These are phyloP conservation scores for Plemyria rubiginata DNA, from an alignment of 2,888 invertebrate genomes.

Conservation along the genomic window DNA sequence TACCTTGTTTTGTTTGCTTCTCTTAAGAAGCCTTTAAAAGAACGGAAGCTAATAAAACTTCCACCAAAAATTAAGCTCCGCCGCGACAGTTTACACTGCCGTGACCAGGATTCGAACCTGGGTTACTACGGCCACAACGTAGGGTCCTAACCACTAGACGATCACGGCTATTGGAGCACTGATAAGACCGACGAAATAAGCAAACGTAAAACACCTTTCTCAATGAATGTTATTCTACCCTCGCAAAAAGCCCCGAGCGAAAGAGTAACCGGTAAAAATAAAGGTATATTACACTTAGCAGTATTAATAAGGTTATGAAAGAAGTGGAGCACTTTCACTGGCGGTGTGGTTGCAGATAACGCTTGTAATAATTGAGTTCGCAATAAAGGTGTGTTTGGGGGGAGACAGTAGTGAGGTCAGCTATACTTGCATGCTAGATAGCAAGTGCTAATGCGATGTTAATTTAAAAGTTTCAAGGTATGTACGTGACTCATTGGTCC, in stretches of 20 bases:
- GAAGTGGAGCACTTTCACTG: slow-evolving; percentile 33
- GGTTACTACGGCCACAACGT: slow-evolving; percentile 92
- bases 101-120: slow-evolving; percentile 88
- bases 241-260: slow-evolving; percentile 21
- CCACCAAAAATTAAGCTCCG: slow-evolving; percentile 38
- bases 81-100: slow-evolving; percentile 54
- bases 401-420: slow-evolving; percentile 9
- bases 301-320: slow-evolving; percentile 26
- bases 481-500: no score
- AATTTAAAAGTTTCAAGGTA: no score
- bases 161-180: slow-evolving; percentile 62
- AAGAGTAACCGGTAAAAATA: slow-evolving; percentile 8
- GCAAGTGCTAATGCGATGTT: no score
- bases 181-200: slow-evolving; percentile 21
- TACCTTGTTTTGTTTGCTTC: not conserved
- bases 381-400: slow-evolving; percentile 19
- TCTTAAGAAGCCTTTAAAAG: not conserved
- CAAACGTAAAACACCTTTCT: slow-evolving; percentile 8
- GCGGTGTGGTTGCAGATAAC: slow-evolving; percentile 25
- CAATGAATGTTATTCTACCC: slow-evolving; percentile 16
- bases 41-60: slow-evolving; percentile 9
- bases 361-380: slow-evolving; percentile 33
- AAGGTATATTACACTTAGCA: slow-evolving; percentile 24
- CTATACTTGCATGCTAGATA: not conserved
- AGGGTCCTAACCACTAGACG: slow-evolving; percentile 91